phyloP scores from a whole-genome alignment of 2,888 invertebrate species.

The Conops quadrifasciatus region DNA sequence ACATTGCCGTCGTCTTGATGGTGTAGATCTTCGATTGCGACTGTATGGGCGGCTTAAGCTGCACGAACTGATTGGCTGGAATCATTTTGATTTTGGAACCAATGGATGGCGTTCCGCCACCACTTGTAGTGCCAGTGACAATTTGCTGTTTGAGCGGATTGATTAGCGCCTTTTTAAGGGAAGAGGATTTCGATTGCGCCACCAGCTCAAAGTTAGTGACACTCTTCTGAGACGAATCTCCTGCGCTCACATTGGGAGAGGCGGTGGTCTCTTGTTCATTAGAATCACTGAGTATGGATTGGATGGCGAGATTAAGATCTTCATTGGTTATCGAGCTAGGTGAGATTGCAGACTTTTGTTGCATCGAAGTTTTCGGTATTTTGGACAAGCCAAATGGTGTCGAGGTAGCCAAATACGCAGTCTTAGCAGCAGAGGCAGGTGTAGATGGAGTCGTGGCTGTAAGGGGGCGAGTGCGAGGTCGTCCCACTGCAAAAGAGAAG shows the following conservation, averaged over 20 bases:
- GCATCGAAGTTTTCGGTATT: constrained; percentile 28
- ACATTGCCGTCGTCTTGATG: constrained; percentile 53
- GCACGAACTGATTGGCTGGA: constrained; percentile 62
- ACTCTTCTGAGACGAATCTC: constrained; percentile 45
- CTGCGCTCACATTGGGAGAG: constrained; percentile 20
- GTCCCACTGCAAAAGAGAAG: constrained; percentile 65
- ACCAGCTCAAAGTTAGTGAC: constrained; percentile 54
- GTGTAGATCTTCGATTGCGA: constrained; percentile 62
- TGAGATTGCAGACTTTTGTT: constrained; percentile 43
- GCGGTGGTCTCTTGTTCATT: constrained; percentile 51
- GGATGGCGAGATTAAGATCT: constrained; percentile 63
- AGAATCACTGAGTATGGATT: constrained; percentile 60
- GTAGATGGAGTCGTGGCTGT: constrained; percentile 45
- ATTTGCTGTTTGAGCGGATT: constrained; percentile 42
- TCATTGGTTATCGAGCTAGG: constrained; percentile 50
- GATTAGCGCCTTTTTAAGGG: constrained; percentile 44
- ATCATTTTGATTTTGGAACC: constrained; percentile 64
- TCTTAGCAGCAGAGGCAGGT: constrained; percentile 32
- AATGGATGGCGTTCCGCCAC: constrained; percentile 43
- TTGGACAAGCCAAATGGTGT: constrained; percentile 30
- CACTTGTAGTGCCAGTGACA: constrained; percentile 33
- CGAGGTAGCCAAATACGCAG: constrained; percentile 33
- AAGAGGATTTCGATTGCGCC: constrained; percentile 46
- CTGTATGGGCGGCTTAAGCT: constrained; percentile 56
- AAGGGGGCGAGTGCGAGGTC: constrained; percentile 65